Evolutionary conservation across 2,113 vertebrate species (phyloP).

Genomic region (Calyptommatus sinebrachiatus): DNA sequence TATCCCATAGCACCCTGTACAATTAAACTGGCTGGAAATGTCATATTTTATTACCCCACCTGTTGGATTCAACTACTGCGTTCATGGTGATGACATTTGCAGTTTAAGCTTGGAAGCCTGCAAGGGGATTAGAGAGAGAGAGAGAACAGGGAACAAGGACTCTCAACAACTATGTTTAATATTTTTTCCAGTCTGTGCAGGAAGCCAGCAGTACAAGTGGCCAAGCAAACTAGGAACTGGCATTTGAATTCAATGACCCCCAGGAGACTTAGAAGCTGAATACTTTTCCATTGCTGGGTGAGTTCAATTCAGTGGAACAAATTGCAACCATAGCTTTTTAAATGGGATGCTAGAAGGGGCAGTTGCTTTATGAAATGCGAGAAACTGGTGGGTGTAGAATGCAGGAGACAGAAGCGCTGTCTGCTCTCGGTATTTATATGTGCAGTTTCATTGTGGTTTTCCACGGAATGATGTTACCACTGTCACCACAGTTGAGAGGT

Average conservation of each 20-base stretch:
- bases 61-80: slow-evolving; percentile 49
- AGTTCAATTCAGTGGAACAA: background rate
- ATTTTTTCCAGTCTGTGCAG: background rate
- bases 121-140: slow-evolving; percentile 25
- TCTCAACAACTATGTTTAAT: background rate
- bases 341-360: background rate
- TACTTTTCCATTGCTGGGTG: slow-evolving; percentile 19
- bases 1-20: slow-evolving; percentile 34
- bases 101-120: slow-evolving; percentile 28
- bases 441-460: background rate
- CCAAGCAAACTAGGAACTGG: slow-evolving; percentile 15
- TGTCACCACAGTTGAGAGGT: too few relatives aligned
- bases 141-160: background rate
- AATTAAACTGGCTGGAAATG: slow-evolving; percentile 52
- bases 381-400: background rate
- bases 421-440: background rate
- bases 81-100: slow-evolving; percentile 40
- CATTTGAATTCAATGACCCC: background rate
- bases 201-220: slow-evolving; percentile 2
- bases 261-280: background rate
- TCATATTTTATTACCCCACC: slow-evolving; percentile 55
- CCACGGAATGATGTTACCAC: background rate
- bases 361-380: background rate
- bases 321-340: slow-evolving; percentile 17
- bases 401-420: background rate